Conservation (phyloP, 1,140 invertebrate genomes). For the Pogonomyrmex californicus region DNA sequence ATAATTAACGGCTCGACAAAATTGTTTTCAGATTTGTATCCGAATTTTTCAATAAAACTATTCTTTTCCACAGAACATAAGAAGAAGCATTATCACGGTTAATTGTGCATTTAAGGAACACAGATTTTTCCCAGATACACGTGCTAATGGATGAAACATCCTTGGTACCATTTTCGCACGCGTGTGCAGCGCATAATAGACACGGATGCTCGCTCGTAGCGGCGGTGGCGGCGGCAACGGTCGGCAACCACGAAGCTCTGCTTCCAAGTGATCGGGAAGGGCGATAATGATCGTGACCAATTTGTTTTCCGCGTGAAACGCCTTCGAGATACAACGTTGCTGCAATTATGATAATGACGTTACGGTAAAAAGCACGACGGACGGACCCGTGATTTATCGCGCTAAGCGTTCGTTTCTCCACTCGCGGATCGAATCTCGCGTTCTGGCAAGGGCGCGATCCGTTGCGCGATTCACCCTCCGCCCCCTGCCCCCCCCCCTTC, state of each 20-base stretch:
- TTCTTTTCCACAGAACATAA: too few species aligned
- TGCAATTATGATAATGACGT: slow-evolving; percentile 74
- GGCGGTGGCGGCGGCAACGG: background rate
- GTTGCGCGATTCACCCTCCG: slow-evolving; percentile 44
- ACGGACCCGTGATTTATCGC: slow-evolving; percentile 68
- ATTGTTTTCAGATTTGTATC: too few species aligned
- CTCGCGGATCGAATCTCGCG: slow-evolving; percentile 56
- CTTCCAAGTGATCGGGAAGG: slow-evolving; percentile 69
- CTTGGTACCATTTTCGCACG: slow-evolving; percentile 34
- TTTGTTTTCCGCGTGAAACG: slow-evolving; percentile 73
- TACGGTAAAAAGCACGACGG: slow-evolving; percentile 62
- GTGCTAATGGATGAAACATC: slow-evolving; percentile 34
- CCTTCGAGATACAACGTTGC: slow-evolving; percentile 71
- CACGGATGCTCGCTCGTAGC: slow-evolving; percentile 18
- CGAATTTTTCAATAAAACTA: too few species aligned
- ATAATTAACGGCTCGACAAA: too few species aligned
- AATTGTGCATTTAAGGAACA: slow-evolving; percentile 39
- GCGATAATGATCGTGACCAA: slow-evolving; percentile 76
- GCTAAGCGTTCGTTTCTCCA: slow-evolving; percentile 30
- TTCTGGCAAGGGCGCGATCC: slow-evolving; percentile 56
- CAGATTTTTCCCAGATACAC: slow-evolving; percentile 37
- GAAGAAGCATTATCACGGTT: slow-evolving; percentile 1
- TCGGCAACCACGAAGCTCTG: slow-evolving; percentile 43
- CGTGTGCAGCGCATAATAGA: slow-evolving; percentile 23
- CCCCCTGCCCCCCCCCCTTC: background rate